Evolutionary conservation across 2,888 invertebrate species (phyloP), one percentile per base, ranked within the genome.

Genomic region (Deilephila elpenor): DNA sequence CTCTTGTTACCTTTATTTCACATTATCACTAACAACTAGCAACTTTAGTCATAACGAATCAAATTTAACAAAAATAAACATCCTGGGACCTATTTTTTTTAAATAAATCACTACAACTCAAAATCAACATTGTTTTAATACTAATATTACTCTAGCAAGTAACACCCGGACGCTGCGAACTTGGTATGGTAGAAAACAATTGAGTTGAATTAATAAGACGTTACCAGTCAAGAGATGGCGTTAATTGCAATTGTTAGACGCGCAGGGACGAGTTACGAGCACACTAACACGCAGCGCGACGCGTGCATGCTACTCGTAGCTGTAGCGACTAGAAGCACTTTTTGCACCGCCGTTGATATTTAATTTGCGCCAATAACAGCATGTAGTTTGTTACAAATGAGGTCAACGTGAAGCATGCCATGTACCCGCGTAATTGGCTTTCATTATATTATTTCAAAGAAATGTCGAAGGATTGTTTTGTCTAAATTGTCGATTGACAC

Each of bases 401-500:
- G 62, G 74, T 74, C 74, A 59, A 20, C 34, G 20, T 32, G 53
- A 61, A 70, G 71, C 74, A 74, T 74, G 74, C 51, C n/a, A 71
- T 62, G 44, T 72, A 37, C 20, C 51, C 62, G 72, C 62, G 62
- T 72, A 72, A 72, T 72, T 72, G 61, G 72, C 72, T 72, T 72
- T 64, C 62, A 62, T 72, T 70, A 56, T 25, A 53, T 56, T 72
- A 56, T 64, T 53, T 32, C 56, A 72, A 56, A 62, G 51, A 64
- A 64, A 72, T 70, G n/a, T 56, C 60, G 29, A 71, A 51, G 11
- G 32, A 71, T 25, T 51, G 20, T 44, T 64, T n/a, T 20, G 20
- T 51, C 25, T 67, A 67, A 51, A 67, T 67, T 67, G 51, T 51
- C 44, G 25, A 25, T 5, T 7, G n/a, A 37, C 67, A 67, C 62